Evolutionary conservation across 2,113 vertebrate species (phyloP), one percentile per base, ranked within the genome.

Genomic region (Alexandromys fortis): DNA sequence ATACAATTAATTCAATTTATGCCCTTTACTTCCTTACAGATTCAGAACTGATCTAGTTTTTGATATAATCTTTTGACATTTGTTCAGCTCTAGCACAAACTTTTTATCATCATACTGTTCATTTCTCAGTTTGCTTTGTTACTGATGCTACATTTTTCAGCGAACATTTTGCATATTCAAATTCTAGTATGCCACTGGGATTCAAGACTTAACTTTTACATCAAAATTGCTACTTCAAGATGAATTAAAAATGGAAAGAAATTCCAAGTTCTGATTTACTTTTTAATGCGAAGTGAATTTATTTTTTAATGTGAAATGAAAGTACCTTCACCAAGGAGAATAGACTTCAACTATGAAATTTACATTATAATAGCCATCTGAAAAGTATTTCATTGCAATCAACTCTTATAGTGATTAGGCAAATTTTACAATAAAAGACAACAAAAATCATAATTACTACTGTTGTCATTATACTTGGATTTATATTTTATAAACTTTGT

Each of bases 201-300:
- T 85, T 65, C 14, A 85, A 30, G n/a, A 28, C 38, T 16, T 73
- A 73, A 63, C 24, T 65, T 85, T 70, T 47, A 6, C 76, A 35
- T 77, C 26, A 93, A 35, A 91, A 42, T 33, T 13, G 87, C 0
- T 3, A 86, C 10, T 85, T 88, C 1, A 11, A 8, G 33, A 1
- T 88, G 1, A 91, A 70, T 78, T 63, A 38, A 38, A 70, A 73
- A 79, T 75, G n/a, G 38, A 83, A 76, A 21, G 17, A 3, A 76
- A 90, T 85, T 72, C 35, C 86, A 73, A 73, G 47, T 67, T 82
- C 9, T 65, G 7, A 42, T 67, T 47, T 78, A 75, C 83, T 94
- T 67, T 78, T 68, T 12, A 73, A 79, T 7, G 49, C 30, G 17
- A 92, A 83, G 70, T 52, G 3, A 81, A 21, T 49, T 58, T 7